Evolutionary conservation across 2,888 invertebrate genomes (phyloP), one percentile per base, ranked within the genome.

Genomic region (Erebia epiphron): DNA sequence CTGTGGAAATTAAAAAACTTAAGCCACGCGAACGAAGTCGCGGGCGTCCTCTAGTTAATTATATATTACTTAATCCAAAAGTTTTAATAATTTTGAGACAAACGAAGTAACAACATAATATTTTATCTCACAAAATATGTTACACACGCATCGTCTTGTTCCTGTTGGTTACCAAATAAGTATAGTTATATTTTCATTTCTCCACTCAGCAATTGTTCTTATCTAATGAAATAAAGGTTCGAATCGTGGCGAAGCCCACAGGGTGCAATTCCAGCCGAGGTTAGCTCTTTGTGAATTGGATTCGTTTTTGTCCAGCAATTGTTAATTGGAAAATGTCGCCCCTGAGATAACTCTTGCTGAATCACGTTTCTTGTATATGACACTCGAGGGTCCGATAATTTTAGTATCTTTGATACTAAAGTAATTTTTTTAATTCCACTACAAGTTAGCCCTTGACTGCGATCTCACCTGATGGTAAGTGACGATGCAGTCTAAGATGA

Each of bases 251-350:
- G 10, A 60, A 54, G 18, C 64, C 69, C 65, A 52, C 65, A 56
- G 69, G 65, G 69, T 66, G 60, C 26, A 61, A 69, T 65, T 69
- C 46, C 60, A 66, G 50, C 58, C 60, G 58, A 65, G 64, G 64
- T 54, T 66, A 21, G 66, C 57, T 57, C 63, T 46, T 61, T 61
- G 65, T 69, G 65, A 65, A 66, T 58, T 21, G 66, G 61, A 68
- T 71, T 70, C 65, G 58, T 70, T 74, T 74, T 72, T 64, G 60
- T 67, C 50, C 68, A 65, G 61, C 65, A 64, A 65, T 66, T 67
- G 70, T 68, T 72, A 70, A 68, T 74, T 70, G 68, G 68, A 54
- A 63, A 70, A 70, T 64, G 68, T 63, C 66, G 58, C 72, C 74
- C 70, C 58, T 21, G 70, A 63, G 72, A 69, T 54, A 57, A 57